Evolutionary conservation across 2,888 invertebrate genomes (phyloP).

Genomic region (Leucoma salicis): DNA sequence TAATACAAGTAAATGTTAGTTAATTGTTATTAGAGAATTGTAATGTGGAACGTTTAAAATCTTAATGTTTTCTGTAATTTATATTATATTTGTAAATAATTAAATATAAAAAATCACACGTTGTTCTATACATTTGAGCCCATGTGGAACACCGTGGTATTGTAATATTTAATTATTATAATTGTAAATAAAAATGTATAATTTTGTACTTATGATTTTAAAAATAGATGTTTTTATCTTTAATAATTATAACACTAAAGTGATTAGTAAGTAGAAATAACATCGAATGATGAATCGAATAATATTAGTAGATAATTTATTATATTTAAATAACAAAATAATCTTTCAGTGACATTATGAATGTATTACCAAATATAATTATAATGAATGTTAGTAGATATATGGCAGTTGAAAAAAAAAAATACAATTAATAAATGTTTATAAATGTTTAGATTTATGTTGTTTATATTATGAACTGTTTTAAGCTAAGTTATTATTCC

Average conservation of each 20-base stretch:
- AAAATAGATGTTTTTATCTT: constrained; percentile 17
- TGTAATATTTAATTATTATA: constrained; percentile 18
- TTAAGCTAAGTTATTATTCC: constrained; percentile 31
- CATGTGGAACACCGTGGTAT: constrained; percentile 40
- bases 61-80: neutral
- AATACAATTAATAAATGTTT: constrained; percentile 9
- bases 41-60: neutral
- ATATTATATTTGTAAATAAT: neutral
- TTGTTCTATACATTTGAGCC: constrained; percentile 55
- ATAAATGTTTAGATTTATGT: constrained; percentile 18
- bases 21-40: constrained; percentile 20
- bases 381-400: neutral
- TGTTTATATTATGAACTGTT: constrained; percentile 40
- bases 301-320: constrained; percentile 18
- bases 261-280: constrained; percentile 25
- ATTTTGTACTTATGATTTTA: constrained; percentile 8
- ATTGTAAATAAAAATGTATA: constrained; percentile 12
- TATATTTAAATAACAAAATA: constrained; percentile 18
- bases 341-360: constrained; percentile 10
- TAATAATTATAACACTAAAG: constrained; percentile 21
- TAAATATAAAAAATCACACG: constrained; percentile 28
- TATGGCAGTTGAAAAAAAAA: constrained; percentile 7
- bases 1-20: constrained; percentile 22
- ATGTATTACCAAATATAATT: constrained; percentile 14
- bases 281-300: constrained; percentile 38